Base-by-base conservation (phyloP, 1,140 invertebrate genomes). In the Saccostrea cuccullata region DNA sequence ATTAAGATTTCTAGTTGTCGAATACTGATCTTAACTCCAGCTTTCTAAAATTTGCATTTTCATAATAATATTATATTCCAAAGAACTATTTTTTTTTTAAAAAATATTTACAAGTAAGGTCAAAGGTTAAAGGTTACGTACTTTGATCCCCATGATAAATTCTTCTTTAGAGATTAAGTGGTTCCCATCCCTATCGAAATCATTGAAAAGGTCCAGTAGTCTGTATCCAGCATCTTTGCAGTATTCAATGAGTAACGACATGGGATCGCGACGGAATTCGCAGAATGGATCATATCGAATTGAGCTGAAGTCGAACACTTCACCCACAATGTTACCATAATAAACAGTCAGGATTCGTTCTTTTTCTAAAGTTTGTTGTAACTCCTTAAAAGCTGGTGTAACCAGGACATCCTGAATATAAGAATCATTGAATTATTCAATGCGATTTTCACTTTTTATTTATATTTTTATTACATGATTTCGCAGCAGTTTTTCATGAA, bases 321-420 rank as follows among this genome's bases (percentile, higher is more conserved):
- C 85, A 82, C 88, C 86, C 36, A 88, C 89, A 58, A 89, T 60
- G 67, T 91, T 91, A 13, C 91, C 93, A 85, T 92, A 91, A 3
- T 91, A 64, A 11, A 93, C 87, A 9, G 58, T 90, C 1, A 93
- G 60, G 17, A 90, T 82, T 55, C 91, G 60, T 20, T 91, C 98
- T 93, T 98, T 97, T 94, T 99, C 98, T 96, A 94, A 86, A 85
- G 87, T 92, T 23, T 91, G 83, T 56, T 93, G 90, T 30, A 93
- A 70, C 12, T 93, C 91, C 20, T 88, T 86, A 85, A 94, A 94
- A 13, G 92, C 91, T 30, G 91, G 90, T 11, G 91, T 93, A 15
- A 94, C 93, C 17, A 92, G 86, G 26, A 94, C 89, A 87, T 94
- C 91, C 94, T 94, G 87, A 84, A 56, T 17, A 11, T 36, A 1